These are phyloP conservation scores for Gyrodactylus salaris DNA, from an alignment of 1,140 invertebrate genomes.

Conservation along the genomic window DNA sequence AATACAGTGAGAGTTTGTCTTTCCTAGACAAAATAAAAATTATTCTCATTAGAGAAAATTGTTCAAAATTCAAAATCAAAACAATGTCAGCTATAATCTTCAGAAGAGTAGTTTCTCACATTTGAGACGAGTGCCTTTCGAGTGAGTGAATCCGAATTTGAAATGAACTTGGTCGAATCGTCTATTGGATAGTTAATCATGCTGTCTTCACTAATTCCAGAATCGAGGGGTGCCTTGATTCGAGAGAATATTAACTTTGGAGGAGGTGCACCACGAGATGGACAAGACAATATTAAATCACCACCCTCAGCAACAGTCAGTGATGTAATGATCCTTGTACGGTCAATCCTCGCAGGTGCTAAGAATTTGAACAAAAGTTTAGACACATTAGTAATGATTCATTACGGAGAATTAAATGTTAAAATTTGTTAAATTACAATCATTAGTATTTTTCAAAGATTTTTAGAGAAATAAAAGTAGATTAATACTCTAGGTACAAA, in stretches of 20 bases:
- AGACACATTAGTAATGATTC: too few species aligned
- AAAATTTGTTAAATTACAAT: too few species aligned
- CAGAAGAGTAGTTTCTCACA: too few species aligned
- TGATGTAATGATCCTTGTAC: not conserved
- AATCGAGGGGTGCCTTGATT: not conserved
- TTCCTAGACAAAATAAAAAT: not conserved
- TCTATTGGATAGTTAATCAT: not conserved
- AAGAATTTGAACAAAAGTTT: too few species aligned
- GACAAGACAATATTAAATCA: slow-evolving; percentile 7
- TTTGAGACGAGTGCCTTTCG: not conserved
- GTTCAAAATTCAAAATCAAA: not conserved
- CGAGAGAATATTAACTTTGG: slow-evolving; percentile 7
- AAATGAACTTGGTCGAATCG: not conserved
- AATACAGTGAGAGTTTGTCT: not conserved
- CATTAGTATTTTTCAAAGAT: too few species aligned
- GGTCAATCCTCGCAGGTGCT: slow-evolving; percentile 2
- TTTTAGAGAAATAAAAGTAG: too few species aligned
- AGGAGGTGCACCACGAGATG: slow-evolving; percentile 7
- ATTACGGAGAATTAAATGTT: too few species aligned
- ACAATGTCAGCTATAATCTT: too few species aligned
- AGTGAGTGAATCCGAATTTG: not conserved
- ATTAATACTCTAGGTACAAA: too few species aligned
- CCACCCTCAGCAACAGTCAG: not conserved
- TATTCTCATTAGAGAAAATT: not conserved
- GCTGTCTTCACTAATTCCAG: not conserved